Percentiles rank a stretch among this genome's conserved stretches.
Evolutionary conservation across 2,113 vertebrate genomes (phyloP).

Genomic region (Sceloporus undulatus): DNA sequence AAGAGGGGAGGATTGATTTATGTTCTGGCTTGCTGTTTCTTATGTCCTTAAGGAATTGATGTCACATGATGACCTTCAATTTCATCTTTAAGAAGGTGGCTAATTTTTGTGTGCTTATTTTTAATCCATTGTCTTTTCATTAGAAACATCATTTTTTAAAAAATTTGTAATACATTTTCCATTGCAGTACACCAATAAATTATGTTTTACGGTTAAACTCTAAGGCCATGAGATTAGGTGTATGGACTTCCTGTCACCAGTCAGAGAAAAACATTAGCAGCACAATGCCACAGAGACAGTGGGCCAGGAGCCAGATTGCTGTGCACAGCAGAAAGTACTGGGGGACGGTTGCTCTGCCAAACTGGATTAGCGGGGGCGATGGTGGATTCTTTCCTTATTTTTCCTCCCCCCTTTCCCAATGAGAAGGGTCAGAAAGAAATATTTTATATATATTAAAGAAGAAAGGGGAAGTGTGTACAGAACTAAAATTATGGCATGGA

Average conservation of each 20-base stretch:
- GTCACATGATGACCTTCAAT: background rate
- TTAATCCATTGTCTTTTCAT: background rate
- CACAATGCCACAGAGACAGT: conserved; percentile 20
- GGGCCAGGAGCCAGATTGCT: conserved; percentile 30
- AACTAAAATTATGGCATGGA: background rate
- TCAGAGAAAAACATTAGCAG: conserved; percentile 14
- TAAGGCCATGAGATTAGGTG: conserved; percentile 39
- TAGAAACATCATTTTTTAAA: background rate
- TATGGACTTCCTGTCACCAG: conserved; percentile 38
- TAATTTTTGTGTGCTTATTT: background rate
- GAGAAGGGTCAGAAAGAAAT: conserved; percentile 13
- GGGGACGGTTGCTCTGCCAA: background rate
- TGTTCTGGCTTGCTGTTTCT: background rate
- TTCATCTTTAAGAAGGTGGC: background rate
- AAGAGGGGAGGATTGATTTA: background rate
- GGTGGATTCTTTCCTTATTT: background rate
- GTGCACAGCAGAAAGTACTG: conserved; percentile 27
- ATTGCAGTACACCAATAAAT: conserved; percentile 1
- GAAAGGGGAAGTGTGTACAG: background rate
- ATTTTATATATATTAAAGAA: background rate
- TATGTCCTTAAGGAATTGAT: background rate
- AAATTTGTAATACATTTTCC: background rate
- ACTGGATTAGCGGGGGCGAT: background rate
- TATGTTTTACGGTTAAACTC: conserved; percentile 26
- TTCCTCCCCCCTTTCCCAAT: background rate